These are phyloP conservation scores for Horisme vitalbata DNA, from an alignment of 2,888 invertebrate genomes.

Conservation along the genomic window DNA sequence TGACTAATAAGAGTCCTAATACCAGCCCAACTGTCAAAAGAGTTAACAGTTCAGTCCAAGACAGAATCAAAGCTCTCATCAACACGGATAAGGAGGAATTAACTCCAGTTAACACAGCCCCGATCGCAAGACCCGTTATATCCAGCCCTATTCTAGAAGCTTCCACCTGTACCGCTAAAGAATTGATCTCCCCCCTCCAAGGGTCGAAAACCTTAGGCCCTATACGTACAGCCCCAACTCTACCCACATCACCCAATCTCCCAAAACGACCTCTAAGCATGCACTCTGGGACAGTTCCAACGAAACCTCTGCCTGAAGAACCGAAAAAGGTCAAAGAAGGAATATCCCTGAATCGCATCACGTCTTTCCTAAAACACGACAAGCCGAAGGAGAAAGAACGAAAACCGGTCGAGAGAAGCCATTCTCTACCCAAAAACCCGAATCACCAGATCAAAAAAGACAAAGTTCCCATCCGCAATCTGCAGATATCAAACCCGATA, in stretches of 20 bases:
- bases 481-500: slow-evolving; percentile 93
- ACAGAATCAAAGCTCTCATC: slow-evolving; percentile 72
- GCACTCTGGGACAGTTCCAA: slow-evolving; percentile 61
- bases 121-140: slow-evolving; percentile 89
- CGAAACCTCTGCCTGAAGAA: slow-evolving; percentile 77
- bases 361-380: slow-evolving; percentile 88
- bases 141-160: slow-evolving; percentile 91
- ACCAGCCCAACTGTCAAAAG: slow-evolving; percentile 68
- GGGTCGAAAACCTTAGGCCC: slow-evolving; percentile 84
- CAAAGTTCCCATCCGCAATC: slow-evolving; percentile 86
- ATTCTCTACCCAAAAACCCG: slow-evolving; percentile 83
- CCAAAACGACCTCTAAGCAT: slow-evolving; percentile 79
- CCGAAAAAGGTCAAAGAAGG: slow-evolving; percentile 82
- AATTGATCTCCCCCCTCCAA: slow-evolving; percentile 85
- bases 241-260: slow-evolving; percentile 63
- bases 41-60: slow-evolving; percentile 67
- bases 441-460: slow-evolving; percentile 85
- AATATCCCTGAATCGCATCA: slow-evolving; percentile 87
- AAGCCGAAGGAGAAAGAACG: slow-evolving; percentile 77
- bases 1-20: slow-evolving; percentile 59
- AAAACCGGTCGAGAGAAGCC: slow-evolving; percentile 77
- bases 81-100: slow-evolving; percentile 69
- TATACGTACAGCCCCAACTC: slow-evolving; percentile 82
- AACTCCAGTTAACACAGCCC: slow-evolving; percentile 72
- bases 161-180: slow-evolving; percentile 91